These are phyloP conservation scores for Nannoperca australis DNA, from an alignment of 2,797 vertebrate species.

Conservation along the genomic window DNA sequence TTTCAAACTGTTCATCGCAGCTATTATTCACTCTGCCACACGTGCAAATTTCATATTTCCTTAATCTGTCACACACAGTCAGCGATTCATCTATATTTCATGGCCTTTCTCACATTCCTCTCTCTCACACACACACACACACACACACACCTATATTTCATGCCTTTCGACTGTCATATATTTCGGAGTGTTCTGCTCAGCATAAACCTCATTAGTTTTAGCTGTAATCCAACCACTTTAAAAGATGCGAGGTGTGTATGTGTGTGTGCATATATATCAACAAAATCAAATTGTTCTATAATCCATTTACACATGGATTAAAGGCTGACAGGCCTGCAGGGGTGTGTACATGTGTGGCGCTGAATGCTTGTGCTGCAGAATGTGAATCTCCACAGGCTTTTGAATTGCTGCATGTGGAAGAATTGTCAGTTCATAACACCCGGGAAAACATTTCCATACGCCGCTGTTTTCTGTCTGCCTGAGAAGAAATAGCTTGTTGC, in stretches of 20 bases:
- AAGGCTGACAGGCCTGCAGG: not conserved
- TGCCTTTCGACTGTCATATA: slow-evolving; percentile 31
- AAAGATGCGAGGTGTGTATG: slow-evolving; percentile 19
- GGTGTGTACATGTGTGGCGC: not conserved
- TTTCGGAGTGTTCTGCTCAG: slow-evolving; percentile 26
- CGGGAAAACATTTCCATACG: not conserved
- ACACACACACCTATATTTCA: slow-evolving; percentile 37
- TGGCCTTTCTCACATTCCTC: slow-evolving; percentile 19
- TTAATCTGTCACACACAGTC: slow-evolving; percentile 49
- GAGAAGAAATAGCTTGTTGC: not conserved
- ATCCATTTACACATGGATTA: slow-evolving; percentile 37
- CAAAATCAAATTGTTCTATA: slow-evolving; percentile 48
- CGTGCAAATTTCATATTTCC: slow-evolving; percentile 29
- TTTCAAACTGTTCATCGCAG: slow-evolving; percentile 9
- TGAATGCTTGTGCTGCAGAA: slow-evolving; percentile 21
- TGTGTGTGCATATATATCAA: slow-evolving; percentile 14
- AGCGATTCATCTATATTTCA: slow-evolving; percentile 56
- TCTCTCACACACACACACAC: slow-evolving; percentile 5
- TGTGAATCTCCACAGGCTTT: slow-evolving; percentile 19
- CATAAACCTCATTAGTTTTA: slow-evolving; percentile 46
- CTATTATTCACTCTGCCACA: slow-evolving; percentile 15
- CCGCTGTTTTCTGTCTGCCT: not conserved
- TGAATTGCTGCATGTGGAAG: slow-evolving; percentile 4
- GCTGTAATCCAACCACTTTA: slow-evolving; percentile 43
- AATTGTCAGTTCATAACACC: slow-evolving; percentile 11